Percentiles rank a stretch among this genome's conserved stretches.
Evolutionary conservation across 2,888 invertebrate species (phyloP).

Genomic region (Callinectes sapidus): DNA sequence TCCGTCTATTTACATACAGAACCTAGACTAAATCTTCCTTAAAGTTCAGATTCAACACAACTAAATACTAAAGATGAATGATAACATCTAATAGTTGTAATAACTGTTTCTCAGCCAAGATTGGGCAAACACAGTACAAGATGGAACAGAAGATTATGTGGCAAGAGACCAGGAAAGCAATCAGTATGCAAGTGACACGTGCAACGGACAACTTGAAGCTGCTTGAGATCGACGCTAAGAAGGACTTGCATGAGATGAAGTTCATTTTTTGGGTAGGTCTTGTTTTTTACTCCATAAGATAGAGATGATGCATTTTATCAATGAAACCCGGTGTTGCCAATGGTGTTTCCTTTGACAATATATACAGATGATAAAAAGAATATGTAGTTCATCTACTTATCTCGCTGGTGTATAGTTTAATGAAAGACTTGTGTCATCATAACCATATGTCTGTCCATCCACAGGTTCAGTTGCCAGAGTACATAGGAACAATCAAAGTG

Average conservation of each 20-base stretch:
- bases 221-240: conserved; percentile 13
- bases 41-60: no score
- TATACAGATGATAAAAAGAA: neutral
- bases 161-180: neutral
- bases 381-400: neutral
- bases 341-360: neutral
- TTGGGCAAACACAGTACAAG: conserved; percentile 14
- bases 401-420: neutral
- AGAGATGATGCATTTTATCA: neutral
- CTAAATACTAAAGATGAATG: no score
- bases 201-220: conserved; percentile 32
- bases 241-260: neutral
- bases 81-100: neutral
- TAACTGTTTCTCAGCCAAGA: conserved; percentile 10
- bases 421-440: neutral
- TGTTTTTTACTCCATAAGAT: neutral
- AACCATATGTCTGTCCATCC: neutral
- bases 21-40: no score
- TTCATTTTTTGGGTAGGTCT: neutral
- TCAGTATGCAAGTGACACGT: neutral
- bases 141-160: neutral
- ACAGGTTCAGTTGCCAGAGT: conserved; percentile 47
- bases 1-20: no score
- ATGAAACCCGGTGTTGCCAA: neutral
- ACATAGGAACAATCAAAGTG: conserved; percentile 27